Percentiles rank a stretch among this genome's conserved stretches.
Evolutionary conservation across 2,797 vertebrate genomes (phyloP).

Genomic region (Paguma larvata): DNA sequence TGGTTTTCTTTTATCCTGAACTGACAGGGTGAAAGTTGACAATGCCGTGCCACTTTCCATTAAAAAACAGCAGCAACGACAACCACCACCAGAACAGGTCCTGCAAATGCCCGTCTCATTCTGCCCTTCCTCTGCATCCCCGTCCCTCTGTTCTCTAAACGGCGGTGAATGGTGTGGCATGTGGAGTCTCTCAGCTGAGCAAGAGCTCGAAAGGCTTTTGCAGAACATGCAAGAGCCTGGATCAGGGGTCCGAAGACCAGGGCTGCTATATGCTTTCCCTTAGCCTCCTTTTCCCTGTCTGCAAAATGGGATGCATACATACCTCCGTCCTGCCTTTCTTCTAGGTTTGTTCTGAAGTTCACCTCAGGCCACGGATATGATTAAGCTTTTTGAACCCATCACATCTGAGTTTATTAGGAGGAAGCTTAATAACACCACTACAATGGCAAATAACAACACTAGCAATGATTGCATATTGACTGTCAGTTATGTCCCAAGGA

Average conservation of each 20-base stretch:
- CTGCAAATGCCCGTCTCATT: not conserved
- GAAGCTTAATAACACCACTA: not conserved
- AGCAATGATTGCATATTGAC: not conserved
- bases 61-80: not conserved
- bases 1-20: not conserved
- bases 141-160: not conserved
- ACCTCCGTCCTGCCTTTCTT: not conserved
- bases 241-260: not conserved
- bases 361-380: not conserved
- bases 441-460: not conserved
- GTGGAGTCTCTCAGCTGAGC: not conserved
- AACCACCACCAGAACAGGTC: not conserved
- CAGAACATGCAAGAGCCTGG: not conserved
- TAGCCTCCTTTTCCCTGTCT: not conserved
- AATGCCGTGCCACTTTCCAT: not conserved
- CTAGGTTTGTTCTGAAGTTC: not conserved
- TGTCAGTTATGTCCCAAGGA: accelerated
- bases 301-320: not conserved
- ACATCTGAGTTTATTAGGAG: not conserved
- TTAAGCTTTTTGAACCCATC: not conserved
- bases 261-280: not conserved
- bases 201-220: not conserved
- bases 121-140: not conserved
- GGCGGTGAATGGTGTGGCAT: not conserved
- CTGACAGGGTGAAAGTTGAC: not conserved